These are phyloP conservation scores for Chloropsis hardwickii DNA, from an alignment of 2,113 vertebrate species.

Conservation along the genomic window DNA sequence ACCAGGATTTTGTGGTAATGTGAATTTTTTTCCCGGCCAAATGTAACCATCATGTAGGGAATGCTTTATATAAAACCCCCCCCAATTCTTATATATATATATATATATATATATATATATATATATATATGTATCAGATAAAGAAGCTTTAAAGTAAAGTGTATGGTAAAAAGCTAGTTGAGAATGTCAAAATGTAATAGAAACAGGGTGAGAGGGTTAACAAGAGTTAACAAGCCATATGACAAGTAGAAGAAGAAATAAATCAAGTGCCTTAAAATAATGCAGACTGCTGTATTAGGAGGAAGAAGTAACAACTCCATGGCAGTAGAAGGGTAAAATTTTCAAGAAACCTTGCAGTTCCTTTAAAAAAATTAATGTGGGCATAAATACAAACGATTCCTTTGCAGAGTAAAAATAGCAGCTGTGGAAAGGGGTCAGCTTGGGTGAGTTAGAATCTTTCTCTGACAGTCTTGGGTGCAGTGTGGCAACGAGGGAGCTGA, in stretches of 20 bases:
- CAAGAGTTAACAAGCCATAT: background rate
- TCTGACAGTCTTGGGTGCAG: accelerated
- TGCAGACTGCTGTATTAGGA: background rate
- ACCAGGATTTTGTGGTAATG: background rate
- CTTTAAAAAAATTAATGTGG: background rate
- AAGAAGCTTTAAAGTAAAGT: background rate
- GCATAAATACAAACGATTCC: background rate
- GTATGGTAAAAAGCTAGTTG: background rate
- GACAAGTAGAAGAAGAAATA: background rate
- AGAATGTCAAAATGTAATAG: background rate
- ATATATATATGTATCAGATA: too few relatives aligned
- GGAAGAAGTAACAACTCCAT: background rate
- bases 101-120: background rate
- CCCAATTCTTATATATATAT: background rate
- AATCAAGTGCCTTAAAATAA: background rate
- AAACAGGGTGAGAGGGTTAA: background rate
- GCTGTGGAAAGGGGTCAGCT: background rate
- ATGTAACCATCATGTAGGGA: background rate
- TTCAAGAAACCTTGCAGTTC: background rate
- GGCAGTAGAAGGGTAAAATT: background rate
- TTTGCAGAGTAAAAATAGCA: background rate
- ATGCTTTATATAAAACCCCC: background rate
- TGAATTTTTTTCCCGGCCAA: background rate
- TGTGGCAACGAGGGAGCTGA: background rate
- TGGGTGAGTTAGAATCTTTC: background rate